Conservation (phyloP, 2,888 invertebrate genomes). For the Drosophila neotestacea region DNA sequence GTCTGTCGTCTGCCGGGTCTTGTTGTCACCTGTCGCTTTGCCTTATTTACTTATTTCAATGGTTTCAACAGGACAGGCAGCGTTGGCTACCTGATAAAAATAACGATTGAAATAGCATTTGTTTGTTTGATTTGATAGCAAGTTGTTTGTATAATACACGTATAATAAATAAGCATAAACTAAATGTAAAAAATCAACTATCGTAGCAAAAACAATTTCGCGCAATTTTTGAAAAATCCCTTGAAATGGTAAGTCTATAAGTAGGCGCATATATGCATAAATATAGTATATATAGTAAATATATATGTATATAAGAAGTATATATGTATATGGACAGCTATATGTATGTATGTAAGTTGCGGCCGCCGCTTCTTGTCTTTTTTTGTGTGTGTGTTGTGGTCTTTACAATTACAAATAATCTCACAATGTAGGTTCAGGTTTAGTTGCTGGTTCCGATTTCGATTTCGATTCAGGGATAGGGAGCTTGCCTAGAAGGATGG, state of each 20-base stretch:
- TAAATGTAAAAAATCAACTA: constrained; percentile 71
- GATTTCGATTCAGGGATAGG: constrained; percentile 8
- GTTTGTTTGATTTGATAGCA: constrained; percentile 61
- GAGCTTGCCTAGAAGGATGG: constrained; percentile 80
- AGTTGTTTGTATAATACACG: constrained; percentile 77
- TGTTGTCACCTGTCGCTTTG: too few relatives aligned
- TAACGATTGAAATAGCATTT: constrained; percentile 27
- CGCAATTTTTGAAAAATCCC: constrained; percentile 76
- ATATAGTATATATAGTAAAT: constrained; percentile 30
- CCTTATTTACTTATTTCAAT: too few relatives aligned
- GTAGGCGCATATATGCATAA: constrained; percentile 39
- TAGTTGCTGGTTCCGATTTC: constrained; percentile 2
- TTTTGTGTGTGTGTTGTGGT: constrained; percentile 40
- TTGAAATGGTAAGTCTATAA: constrained; percentile 76
- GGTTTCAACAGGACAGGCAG: too few relatives aligned
- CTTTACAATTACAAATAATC: constrained; percentile 80
- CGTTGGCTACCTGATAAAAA: constrained; percentile 12
- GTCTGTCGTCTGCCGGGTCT: too few relatives aligned
- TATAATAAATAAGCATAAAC: constrained; percentile 78
- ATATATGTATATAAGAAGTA: constrained; percentile 13
- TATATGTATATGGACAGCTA: constrained; percentile 50
- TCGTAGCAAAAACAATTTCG: constrained; percentile 72
- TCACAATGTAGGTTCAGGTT: constrained; percentile 68
- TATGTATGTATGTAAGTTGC: constrained; percentile 32
- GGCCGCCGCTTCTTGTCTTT: constrained; percentile 59